Percentiles rank a stretch among this genome's conserved stretches.
phyloP scores from a whole-genome alignment of 2,888 invertebrate species.

The Dolichopus griseipennis region DNA sequence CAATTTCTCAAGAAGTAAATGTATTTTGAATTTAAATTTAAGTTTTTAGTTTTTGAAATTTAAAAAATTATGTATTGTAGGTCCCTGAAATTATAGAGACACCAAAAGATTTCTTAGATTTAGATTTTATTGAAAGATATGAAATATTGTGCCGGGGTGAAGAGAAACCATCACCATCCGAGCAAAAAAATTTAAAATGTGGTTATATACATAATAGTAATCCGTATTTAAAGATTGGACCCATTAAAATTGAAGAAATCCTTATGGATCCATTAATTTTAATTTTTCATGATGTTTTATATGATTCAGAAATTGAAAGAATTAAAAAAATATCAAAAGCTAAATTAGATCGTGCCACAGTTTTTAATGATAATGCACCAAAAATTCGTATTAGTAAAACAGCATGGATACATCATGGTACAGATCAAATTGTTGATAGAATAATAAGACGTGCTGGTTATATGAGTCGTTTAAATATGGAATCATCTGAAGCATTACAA shows the following conservation, averaged over 20 bases:
- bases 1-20: slow-evolving; percentile 23
- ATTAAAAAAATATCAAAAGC: slow-evolving; percentile 46
- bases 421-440: neutral
- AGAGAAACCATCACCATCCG: slow-evolving; percentile 40
- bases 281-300: slow-evolving; percentile 48
- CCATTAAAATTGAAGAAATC: slow-evolving; percentile 45
- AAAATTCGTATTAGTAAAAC: neutral
- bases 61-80: too few species aligned
- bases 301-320: slow-evolving; percentile 46
- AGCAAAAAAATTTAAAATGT: slow-evolving; percentile 37
- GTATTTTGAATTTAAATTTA: neutral
- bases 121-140: neutral
- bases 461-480: slow-evolving; percentile 49
- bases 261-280: slow-evolving; percentile 45
- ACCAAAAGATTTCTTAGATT: slow-evolving; percentile 21
- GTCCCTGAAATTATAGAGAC: neutral
- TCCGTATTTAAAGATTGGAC: slow-evolving; percentile 43
- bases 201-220: slow-evolving; percentile 24
- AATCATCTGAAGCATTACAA: slow-evolving; percentile 54
- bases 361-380: neutral
- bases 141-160: slow-evolving; percentile 45
- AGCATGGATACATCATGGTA: neutral
- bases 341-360: neutral
- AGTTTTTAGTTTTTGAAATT: neutral
- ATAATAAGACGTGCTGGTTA: slow-evolving; percentile 18